Conservation (phyloP, 2,113 vertebrate genomes). For the Barnardius zonarius region DNA sequence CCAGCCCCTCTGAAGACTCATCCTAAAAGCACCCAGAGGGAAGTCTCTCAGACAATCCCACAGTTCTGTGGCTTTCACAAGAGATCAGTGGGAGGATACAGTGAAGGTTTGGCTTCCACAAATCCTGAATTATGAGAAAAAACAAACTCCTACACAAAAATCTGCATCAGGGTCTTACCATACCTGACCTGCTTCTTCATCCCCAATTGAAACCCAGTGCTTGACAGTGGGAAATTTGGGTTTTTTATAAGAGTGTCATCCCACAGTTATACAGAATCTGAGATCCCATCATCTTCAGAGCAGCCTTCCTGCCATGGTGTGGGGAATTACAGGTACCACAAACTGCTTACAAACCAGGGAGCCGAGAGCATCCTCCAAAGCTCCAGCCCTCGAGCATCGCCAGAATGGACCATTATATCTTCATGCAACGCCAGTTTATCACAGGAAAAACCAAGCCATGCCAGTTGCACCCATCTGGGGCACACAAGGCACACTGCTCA, state of each 20-base stretch:
- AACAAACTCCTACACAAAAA: not conserved
- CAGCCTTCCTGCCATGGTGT: rapidly evolving
- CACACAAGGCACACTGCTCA: not conserved
- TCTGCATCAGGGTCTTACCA: not conserved
- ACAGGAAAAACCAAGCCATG: not conserved
- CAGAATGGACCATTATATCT: not conserved
- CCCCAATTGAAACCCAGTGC: not conserved
- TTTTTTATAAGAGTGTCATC: not conserved
- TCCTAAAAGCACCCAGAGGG: rapidly evolving
- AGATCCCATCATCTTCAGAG: not conserved
- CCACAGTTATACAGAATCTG: not conserved
- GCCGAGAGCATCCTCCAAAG: not conserved
- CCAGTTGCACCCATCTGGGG: not conserved
- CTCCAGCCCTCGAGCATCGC: not conserved
- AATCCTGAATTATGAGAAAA: not conserved
- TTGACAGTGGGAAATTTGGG: rapidly evolving
- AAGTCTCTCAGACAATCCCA: not conserved
- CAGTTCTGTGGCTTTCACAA: not conserved
- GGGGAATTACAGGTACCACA: not conserved
- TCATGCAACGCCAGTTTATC: not conserved
- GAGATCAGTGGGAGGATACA: not conserved
- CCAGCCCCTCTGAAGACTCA: not conserved
- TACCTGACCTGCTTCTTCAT: not conserved
- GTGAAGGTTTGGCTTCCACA: not conserved
- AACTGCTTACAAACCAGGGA: not conserved